Conservation (phyloP, 2,113 vertebrate genomes). For the Miniopterus natalensis region DNA sequence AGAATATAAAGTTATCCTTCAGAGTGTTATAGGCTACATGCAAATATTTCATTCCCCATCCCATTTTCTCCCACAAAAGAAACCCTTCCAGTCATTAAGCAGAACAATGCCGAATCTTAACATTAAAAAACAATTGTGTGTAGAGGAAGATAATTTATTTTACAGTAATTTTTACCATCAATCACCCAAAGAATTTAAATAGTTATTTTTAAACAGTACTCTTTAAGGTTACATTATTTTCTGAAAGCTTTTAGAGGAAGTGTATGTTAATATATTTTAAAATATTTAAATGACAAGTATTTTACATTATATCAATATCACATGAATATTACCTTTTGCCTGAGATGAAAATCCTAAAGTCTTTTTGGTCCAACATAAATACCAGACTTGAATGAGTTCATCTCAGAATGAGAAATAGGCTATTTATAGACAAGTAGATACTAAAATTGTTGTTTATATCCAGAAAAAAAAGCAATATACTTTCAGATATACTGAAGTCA, state of each 20-base stretch:
- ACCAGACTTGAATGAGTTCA: neutral
- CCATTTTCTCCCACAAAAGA: neutral
- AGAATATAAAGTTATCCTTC: neutral
- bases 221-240: neutral
- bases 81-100: neutral
- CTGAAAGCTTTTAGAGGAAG: neutral
- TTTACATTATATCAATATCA: neutral
- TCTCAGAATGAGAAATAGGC: slow-evolving; percentile 27
- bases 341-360: slow-evolving; percentile 26
- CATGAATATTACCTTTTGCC: neutral
- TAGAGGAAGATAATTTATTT: slow-evolving; percentile 1
- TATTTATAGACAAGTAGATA: neutral
- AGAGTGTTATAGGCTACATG: neutral
- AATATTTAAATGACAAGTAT: slow-evolving; percentile 56
- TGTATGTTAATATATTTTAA: neutral
- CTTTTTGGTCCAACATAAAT: neutral
- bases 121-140: no score
- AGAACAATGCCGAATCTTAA: neutral
- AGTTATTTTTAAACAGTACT: no score
- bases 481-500: neutral
- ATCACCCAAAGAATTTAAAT: neutral
- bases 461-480: neutral
- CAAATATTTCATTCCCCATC: neutral
- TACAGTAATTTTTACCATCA: neutral
- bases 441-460: neutral